Base-by-base conservation (phyloP, 1,140 invertebrate genomes). In the Drosophila willistoni region DNA sequence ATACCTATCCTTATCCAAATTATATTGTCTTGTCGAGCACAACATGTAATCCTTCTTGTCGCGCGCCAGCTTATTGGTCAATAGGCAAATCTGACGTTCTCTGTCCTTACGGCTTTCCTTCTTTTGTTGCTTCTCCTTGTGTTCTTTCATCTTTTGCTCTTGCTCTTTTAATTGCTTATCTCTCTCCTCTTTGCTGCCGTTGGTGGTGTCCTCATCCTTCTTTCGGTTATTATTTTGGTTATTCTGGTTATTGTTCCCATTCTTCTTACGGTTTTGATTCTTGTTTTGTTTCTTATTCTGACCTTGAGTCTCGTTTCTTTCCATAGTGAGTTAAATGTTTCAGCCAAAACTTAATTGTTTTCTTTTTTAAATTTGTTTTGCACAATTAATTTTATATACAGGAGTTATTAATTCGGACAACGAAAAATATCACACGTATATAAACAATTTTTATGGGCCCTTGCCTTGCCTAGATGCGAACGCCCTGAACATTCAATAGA, bases 401-500 rank as follows among this genome's bases (percentile, higher is more conserved):
- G 47, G 44, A 47, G 22, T 34, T 3, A 36, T 17, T n/a, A 54
- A 71, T 33, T 39, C 55, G 36, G 56, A 71, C 44, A 19, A 51
- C 63, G 14, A 65, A 36, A 77, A 69, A 67, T 68, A 42, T 75
- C 66, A 81, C 84, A 78, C 54, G 64, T 57, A 71, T 65, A 47
- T 41, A 41, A 54, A 56, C 29, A 86, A 87, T 77, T 86, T 86
- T 29, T 63, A 71, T 17, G 29, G 47, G 42, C 64, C 69, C 56
- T 59, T 14, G 44, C 44, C 44, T 47, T 69, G 68, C 76, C 79
- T 67, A 60, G 64, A 73, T 77, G 67, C 76, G 69, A 79, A 65
- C 79, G 62, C 74, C 76, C 70, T 69, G 69, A 86, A 82, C 67
- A 74, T 69, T 77, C 76, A 86, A 86, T 77, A 83, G 79, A 87